Conservation (phyloP, 1,140 invertebrate genomes). For the Lepidotrigona ventralis region DNA sequence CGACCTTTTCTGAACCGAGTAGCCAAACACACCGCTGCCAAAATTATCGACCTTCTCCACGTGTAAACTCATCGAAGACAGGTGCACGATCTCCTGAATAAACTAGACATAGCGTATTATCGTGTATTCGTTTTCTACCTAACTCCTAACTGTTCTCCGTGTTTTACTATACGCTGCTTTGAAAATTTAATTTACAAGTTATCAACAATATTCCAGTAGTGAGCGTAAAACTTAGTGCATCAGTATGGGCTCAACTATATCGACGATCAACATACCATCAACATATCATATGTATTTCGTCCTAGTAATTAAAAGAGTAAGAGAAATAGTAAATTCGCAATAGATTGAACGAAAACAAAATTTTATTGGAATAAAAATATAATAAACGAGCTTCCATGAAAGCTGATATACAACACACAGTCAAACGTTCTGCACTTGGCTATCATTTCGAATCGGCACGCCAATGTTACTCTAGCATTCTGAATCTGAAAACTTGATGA, state of each 20-base stretch:
- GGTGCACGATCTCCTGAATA: constrained; percentile 28
- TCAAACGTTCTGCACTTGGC: not conserved
- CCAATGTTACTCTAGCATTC: not conserved
- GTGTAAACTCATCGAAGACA: constrained; percentile 31
- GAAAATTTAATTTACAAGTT: constrained; percentile 29
- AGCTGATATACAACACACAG: constrained; percentile 8
- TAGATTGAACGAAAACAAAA: not conserved
- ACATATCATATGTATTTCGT: not conserved
- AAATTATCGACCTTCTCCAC: constrained; percentile 14
- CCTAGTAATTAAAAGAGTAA: not conserved
- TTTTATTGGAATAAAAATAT: not conserved
- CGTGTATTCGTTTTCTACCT: not conserved
- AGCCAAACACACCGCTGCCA: no score
- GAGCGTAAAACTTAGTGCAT: constrained; percentile 21
- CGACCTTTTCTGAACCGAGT: constrained; percentile 35
- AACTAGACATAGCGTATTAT: not conserved
- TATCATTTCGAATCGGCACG: not conserved
- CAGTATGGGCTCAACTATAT: not conserved
- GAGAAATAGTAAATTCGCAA: no score
- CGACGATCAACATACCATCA: not conserved
- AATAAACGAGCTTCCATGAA: constrained; percentile 9
- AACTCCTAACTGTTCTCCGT: not conserved
- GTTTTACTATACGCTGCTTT: constrained; percentile 20
- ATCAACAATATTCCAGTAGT: constrained; percentile 16
- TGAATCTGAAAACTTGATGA: not conserved